Percentiles rank a stretch among this genome's conserved stretches.
Evolutionary conservation across 2,797 vertebrate genomes (phyloP).

Genomic region (Delichon dasypus): DNA sequence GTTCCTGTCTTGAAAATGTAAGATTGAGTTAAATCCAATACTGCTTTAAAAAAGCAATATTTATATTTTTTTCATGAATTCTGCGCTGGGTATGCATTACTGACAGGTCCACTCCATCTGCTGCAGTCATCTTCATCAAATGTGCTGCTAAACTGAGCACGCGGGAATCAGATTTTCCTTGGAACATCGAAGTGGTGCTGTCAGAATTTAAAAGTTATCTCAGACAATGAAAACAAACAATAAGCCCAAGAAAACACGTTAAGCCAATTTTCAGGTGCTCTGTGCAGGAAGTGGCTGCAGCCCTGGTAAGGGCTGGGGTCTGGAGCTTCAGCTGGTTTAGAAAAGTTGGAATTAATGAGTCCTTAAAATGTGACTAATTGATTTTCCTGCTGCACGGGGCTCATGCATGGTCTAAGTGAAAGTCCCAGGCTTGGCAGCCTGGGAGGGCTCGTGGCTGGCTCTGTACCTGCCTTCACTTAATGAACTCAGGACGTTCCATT

Average conservation of each 20-base stretch:
- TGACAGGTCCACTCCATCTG: constrained; percentile 32
- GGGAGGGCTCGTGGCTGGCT: neutral
- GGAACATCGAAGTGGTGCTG: neutral
- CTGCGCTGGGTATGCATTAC: neutral
- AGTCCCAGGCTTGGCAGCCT: neutral
- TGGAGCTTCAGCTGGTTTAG: neutral
- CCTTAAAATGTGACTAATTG: neutral
- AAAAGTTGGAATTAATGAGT: constrained; percentile 26
- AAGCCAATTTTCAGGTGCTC: neutral
- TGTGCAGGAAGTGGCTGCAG: neutral
- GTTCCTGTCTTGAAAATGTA: neutral
- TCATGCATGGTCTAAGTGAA: neutral
- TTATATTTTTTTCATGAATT: neutral
- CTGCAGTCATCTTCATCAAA: constrained; percentile 19
- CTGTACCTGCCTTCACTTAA: neutral
- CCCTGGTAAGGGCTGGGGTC: neutral
- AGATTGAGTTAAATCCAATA: neutral
- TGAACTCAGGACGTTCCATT: neutral
- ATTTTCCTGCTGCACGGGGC: neutral
- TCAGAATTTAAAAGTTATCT: constrained; percentile 4
- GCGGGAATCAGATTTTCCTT: constrained; percentile 1
- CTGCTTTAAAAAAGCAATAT: neutral
- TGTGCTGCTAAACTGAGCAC: neutral
- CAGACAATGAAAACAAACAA: constrained; percentile 32
- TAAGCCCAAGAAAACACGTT: neutral